These are phyloP conservation scores for Panthera tigris DNA, from an alignment of 2,113 vertebrate genomes.

Conservation along the genomic window DNA sequence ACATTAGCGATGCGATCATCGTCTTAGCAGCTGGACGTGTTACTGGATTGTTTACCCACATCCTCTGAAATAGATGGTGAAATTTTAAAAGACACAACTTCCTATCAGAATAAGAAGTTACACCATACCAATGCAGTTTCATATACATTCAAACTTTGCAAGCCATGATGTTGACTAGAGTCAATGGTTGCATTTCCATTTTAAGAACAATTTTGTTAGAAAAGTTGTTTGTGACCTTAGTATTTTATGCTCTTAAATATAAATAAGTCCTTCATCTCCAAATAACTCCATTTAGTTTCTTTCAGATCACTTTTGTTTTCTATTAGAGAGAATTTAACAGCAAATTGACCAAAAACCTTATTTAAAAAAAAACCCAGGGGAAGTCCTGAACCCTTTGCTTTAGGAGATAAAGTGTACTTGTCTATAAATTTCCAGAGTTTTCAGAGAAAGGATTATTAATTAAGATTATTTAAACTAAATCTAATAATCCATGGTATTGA, in stretches of 20 bases:
- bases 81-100: background rate
- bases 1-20: background rate
- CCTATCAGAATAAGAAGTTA: background rate
- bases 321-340: background rate
- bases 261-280: background rate
- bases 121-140: background rate
- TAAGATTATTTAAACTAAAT: background rate
- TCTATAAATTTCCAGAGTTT: background rate
- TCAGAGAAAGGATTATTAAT: background rate
- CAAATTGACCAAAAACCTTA: conserved; percentile 12
- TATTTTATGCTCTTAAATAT: background rate
- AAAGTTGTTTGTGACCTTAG: background rate
- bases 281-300: background rate
- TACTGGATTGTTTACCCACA: background rate
- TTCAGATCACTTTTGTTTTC: background rate
- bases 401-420: background rate
- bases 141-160: background rate
- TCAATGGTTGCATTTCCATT: background rate
- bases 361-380: background rate
- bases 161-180: background rate
- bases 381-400: background rate
- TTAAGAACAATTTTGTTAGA: background rate
- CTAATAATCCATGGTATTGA: background rate
- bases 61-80: background rate
- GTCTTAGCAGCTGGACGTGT: background rate